A percentile compares a stretch with the other conserved stretches of the same genome.
Evolutionary conservation across 1,140 invertebrate genomes (phyloP).

Genomic region (Ceratina calcarata): DNA sequence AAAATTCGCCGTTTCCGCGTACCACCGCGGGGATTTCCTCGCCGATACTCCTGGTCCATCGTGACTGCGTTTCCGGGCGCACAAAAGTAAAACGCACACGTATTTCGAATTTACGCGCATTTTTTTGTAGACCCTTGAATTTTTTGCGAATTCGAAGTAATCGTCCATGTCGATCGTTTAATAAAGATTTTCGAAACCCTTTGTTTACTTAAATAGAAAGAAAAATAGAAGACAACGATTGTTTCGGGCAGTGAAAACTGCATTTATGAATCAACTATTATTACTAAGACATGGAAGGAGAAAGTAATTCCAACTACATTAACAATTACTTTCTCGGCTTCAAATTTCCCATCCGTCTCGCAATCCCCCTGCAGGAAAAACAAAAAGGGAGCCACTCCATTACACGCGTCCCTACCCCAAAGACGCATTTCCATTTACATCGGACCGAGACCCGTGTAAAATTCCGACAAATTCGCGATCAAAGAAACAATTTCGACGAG

Average conservation of each 20-base stretch:
- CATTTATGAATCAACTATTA: too few relatives aligned
- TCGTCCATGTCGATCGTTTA: too few relatives aligned
- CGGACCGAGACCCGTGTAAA: not conserved
- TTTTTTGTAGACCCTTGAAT: too few relatives aligned
- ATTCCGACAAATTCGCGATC: slow-evolving; percentile 38
- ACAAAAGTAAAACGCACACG: not conserved
- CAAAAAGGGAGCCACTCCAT: not conserved
- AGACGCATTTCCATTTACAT: slow-evolving; percentile 18
- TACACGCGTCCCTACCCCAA: not conserved
- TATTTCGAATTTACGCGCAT: not conserved
- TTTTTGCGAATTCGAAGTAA: too few relatives aligned
- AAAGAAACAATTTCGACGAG: slow-evolving; percentile 42
- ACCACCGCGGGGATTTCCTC: not conserved
- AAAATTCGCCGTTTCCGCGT: slow-evolving; percentile 14
- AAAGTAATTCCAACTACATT: too few relatives aligned
- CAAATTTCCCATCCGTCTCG: not conserved
- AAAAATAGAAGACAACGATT: too few relatives aligned
- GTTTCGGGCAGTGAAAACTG: too few relatives aligned
- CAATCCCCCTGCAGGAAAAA: not conserved
- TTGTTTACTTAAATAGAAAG: too few relatives aligned
- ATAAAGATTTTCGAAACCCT: too few relatives aligned
- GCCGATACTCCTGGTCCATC: slow-evolving; percentile 5
- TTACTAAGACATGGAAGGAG: too few relatives aligned
- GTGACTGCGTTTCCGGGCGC: not conserved
- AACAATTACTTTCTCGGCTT: not conserved